phyloP scores from a whole-genome alignment of 2,888 invertebrate genomes.

The Meteorus colon region DNA sequence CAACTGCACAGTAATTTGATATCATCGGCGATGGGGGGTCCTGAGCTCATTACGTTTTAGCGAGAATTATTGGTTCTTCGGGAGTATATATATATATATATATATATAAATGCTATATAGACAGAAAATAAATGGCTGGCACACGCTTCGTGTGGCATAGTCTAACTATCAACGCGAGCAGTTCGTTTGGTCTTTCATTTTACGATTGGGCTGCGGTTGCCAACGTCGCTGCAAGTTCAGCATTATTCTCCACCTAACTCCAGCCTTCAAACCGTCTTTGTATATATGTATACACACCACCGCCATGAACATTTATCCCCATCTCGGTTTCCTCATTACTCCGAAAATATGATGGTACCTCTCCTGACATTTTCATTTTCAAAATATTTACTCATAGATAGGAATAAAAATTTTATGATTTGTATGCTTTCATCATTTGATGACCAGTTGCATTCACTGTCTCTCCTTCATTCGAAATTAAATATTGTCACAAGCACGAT shows the following conservation, averaged over 20 bases:
- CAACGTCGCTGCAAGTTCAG: conserved; percentile 52
- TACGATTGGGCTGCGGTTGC: conserved; percentile 60
- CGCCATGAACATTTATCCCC: neutral
- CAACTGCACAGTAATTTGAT: neutral
- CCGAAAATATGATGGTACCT: too few relatives aligned
- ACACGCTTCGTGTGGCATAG: conserved; percentile 51
- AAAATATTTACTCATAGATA: too few relatives aligned
- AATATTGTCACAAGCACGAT: too few relatives aligned
- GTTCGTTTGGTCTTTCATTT: conserved; percentile 66
- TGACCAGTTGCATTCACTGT: too few relatives aligned
- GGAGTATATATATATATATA: conserved; percentile 4
- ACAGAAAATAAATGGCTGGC: conserved; percentile 48
- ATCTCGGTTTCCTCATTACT: neutral
- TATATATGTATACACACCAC: neutral
- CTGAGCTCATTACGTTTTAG: conserved; percentile 27
- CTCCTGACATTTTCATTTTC: too few relatives aligned
- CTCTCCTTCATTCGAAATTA: too few relatives aligned
- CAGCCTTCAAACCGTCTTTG: conserved; percentile 24
- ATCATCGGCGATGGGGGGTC: conserved; percentile 14
- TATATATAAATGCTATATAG: conserved; percentile 24
- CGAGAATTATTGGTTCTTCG: neutral
- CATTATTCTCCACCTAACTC: conserved; percentile 61
- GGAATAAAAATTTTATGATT: too few relatives aligned
- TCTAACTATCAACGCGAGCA: conserved; percentile 65
- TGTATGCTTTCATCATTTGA: too few relatives aligned